Evolutionary conservation across 2,888 invertebrate species (phyloP).

Genomic region (Masnerella sp.): DNA sequence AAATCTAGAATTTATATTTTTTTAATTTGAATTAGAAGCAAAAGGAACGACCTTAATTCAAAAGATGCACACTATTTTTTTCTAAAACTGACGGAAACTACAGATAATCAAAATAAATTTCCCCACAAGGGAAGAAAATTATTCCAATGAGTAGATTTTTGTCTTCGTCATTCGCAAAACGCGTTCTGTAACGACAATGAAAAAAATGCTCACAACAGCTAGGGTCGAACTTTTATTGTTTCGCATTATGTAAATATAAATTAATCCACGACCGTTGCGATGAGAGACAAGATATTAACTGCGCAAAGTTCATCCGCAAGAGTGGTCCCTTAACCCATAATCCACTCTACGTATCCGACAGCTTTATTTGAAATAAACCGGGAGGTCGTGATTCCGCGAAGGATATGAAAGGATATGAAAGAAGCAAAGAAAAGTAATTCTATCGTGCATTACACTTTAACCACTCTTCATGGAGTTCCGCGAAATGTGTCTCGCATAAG

Average conservation of each 20-base stretch:
- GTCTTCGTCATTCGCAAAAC: no score
- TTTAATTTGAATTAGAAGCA: no score
- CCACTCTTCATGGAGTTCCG: constrained; percentile 5
- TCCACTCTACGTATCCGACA: background rate
- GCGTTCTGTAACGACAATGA: background rate
- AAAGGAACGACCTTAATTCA: no score
- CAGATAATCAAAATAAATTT: no score
- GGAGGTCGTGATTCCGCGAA: background rate
- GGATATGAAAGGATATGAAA: constrained; percentile 17
- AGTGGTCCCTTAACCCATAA: background rate
- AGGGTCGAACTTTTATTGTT: constrained; percentile 1
- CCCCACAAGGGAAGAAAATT: no score
- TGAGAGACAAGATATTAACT: background rate
- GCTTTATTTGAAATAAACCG: constrained; percentile 14
- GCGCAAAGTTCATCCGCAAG: constrained; percentile 1
- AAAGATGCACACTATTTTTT: no score
- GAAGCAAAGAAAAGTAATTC: constrained; percentile 10
- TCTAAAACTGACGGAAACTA: no score
- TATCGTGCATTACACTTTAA: constrained; percentile 17
- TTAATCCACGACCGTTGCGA: background rate
- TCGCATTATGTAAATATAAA: background rate
- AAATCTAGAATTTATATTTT: no score
- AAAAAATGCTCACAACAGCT: constrained; percentile 1
- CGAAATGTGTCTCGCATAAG: constrained; percentile 1
- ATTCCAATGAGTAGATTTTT: no score